Evolutionary conservation across 2,888 invertebrate species (phyloP), one percentile per base, ranked within the genome.

Genomic region (Cantharis rustica): DNA sequence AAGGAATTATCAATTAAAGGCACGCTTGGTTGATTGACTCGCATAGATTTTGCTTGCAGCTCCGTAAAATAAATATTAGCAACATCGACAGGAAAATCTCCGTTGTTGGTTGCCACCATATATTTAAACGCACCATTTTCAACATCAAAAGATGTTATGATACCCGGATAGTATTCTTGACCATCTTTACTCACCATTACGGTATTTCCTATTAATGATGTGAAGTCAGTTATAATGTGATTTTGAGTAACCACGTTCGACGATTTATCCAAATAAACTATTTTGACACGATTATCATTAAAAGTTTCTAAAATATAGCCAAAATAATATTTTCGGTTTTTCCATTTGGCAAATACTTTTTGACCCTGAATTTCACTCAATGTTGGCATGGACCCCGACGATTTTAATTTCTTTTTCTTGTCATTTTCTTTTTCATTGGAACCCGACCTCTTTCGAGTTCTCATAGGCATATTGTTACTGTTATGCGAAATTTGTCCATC

Each of bases 311-410:
- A 85, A 0, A 93, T 91, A 84, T 87, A 90, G 0, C 93, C 93
- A 0, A 93, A 92, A 81, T 93, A 93, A 81, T 92, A 93, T 77
- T 91, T 90, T 82, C 91, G 92, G 83, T 93, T 93, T 0, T 91
- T 90, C 93, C 93, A 93, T 85, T 92, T 92, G 0, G 93, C 93
- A 80, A 93, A 89, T 0, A 93, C 93, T 15, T 63, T 69, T 10
- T 64, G 68, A 17, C 79, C 79, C 7, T 68, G 63, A 10, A 61
- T 66, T 16, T 70, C 75, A 17, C 23, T 63, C 11, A 16, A 69
- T 10, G n/a, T 13, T 13, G 17, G 7, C 16, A 63, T 62, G 13
- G 15, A n/a, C 31, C 27, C 10, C 2, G 68, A 31, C 4, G 69
- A 69, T 13, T 47, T 16, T 3, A 62, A 10, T 20, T 62, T 62